Base-by-base conservation (phyloP, 2,797 vertebrate genomes). In the Oryzias dopingdopingensis region DNA sequence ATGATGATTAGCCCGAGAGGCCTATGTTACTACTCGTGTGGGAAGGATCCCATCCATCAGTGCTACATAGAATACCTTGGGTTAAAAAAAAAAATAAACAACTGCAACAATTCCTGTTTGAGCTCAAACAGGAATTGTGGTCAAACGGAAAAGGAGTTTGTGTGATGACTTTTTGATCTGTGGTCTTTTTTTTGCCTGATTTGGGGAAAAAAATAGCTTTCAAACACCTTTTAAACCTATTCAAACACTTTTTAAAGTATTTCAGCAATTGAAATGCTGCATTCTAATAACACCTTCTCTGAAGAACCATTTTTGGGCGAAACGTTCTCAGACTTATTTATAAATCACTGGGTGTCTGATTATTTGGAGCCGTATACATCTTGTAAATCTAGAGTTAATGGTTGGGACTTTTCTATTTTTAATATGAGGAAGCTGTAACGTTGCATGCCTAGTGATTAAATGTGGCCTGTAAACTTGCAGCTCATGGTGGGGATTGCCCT, bases 331-430 rank as follows among this genome's bases (percentile, higher is more conserved):
- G 32, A 15, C 56, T 52, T 79, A 83, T 82, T 83, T 72, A 79
- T 79, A 79, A 61, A 67, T 57, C 24, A 24, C 61, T 49, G 47
- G 57, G 61, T 59, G 64, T 56, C 61, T 69, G 20, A 58, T 53
- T 62, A 50, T 55, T 75, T 67, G 58, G 32, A 59, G 61, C 67
- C 44, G 32, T 62, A 52, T 12, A 51, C 59, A 68, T 69, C 67
- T 62, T 57, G 76, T 66, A 69, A 77, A 72, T 71, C 70, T 74
- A 76, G 69, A 74, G 71, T 62, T 59, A 62, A 74, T 41, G 46
- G 49, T 76, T 71, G 68, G 60, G 70, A 54, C 59, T 55, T 40
- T 20, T 69, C 79, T 88, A 82, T 86, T 83, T 85, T 76, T 79
- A 80, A 58, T 58, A 58, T 57, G 42, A 26, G 50, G 67, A 62